Evolutionary conservation across 2,888 invertebrate genomes (phyloP), one percentile per base, ranked within the genome.

Genomic region (Phania funesta): DNA sequence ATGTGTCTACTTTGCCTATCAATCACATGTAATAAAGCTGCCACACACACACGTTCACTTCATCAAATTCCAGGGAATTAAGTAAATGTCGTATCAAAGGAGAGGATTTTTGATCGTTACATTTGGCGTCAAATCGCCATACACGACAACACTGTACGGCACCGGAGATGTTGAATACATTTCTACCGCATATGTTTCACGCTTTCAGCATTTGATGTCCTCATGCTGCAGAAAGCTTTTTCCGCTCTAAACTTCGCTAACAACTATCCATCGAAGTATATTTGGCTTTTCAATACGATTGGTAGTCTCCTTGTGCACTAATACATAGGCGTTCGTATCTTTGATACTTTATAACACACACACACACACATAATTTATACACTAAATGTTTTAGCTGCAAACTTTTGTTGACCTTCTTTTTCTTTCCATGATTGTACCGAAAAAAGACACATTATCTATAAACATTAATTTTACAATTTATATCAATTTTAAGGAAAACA

Each of bases 391-490:
- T 56, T 58, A 41, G 26, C 20, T 35, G 20, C 38, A 75, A 75
- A 58, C 56, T 46, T 38, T 16, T n/a, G n/a, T n/a, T 67, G 60
- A 67, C 75, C 75, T 75, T 76, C 41, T 76, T 56, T 24, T 41
- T 22, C 13, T 46, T 11, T 32, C 56, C 8, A 22, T 65, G 29
- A 58, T 65, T 65, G 26, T 32, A 35, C n/a, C 38, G 38, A 67
- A 58, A 58, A 58, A 20, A 67, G 38, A 48, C 26, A 26, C 26
- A 26, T 26, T 75, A 50, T 29, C 22, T 35, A 74, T 29, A 65
- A 50, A 65, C 38, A 70, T 68, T 18, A 56, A 35, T 26, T 26
- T 3, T 26, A 5, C 3, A 26, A 26, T 26, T n/a, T n/a, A n/a
- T n/a, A n/a, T n/a, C n/a, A n/a, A n/a, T n/a, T n/a, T n/a, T n/a